Base-by-base conservation (phyloP, 1,140 invertebrate species). In the Platyscapa corneri region DNA sequence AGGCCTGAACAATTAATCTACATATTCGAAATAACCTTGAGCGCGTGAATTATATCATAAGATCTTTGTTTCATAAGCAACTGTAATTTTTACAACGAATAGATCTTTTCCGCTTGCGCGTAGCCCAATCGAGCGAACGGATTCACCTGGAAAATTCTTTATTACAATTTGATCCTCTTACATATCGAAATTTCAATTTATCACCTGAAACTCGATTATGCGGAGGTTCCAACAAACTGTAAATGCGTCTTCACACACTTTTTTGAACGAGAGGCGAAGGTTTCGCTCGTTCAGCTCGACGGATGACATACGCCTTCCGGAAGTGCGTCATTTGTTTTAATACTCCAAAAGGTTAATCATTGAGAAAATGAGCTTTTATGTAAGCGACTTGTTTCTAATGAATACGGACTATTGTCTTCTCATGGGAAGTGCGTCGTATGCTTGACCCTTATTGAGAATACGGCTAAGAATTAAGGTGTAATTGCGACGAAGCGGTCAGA, bases 301-400 rank as follows among this genome's bases (percentile, higher is more conserved):
- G 20, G 34, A 64, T 34, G 56, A 39, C 39, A 6, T 37, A 64
- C 53, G 49, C 32, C n/a, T 32, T 34, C 46, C 23, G 81, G 70
- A 83, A 83, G 30, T 64, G 20, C 39, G 37, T 83, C 56, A 20
- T 8, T 75, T 37, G 23, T 67, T 46, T 34, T 3, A 34, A 53
- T 72, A 53, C 39, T 3, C 12, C 16, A 8, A 82, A 82, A 70
- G 67, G 65, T 70, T 70, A 82, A 82, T 53, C 65, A 64, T 32
- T 49, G 46, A 5, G 20, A 53, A 72, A 72, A 82, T 49, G 72
- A 32, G 42, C n/a, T 32, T 82, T 82, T 82, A 74, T 53, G 14
- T 49, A 72, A 76, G 30, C 42, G 14, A 76, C 53, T 49, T 81
- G 7, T 39, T 67, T 23, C 20, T 81, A 65, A 79, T 79, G 37